phyloP scores from a whole-genome alignment of 2,113 vertebrate genomes.

The Pelusios castaneus region DNA sequence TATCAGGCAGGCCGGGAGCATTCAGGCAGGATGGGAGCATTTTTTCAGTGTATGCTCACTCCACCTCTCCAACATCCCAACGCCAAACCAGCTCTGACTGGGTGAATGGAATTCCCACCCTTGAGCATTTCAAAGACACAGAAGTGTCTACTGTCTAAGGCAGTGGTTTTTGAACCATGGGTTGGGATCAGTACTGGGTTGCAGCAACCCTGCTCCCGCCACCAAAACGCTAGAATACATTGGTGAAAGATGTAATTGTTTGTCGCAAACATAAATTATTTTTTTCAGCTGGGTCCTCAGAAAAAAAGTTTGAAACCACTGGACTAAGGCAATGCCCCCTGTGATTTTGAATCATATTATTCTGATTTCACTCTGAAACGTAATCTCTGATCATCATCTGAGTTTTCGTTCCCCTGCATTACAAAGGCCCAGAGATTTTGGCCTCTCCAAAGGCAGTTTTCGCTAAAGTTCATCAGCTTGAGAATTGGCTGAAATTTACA shows the following conservation, averaged over 20 bases:
- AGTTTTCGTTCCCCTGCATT: neutral
- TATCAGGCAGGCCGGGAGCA: neutral
- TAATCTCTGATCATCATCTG: neutral
- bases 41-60: neutral
- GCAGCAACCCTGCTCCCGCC: too few relatives aligned
- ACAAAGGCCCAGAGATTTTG: neutral
- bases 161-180: neutral
- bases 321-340: neutral
- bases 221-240: too few relatives aligned
- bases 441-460: neutral
- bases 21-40: neutral
- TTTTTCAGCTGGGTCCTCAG: too few relatives aligned
- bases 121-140: neutral
- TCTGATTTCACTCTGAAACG: neutral
- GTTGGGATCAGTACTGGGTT: too few relatives aligned
- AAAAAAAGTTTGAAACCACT: too few relatives aligned
- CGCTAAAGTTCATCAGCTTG: neutral
- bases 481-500: neutral
- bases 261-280: too few relatives aligned
- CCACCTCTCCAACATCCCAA: neutral
- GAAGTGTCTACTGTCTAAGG: neutral
- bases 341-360: neutral
- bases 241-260: too few relatives aligned
- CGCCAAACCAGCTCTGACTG: neutral
- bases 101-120: neutral